phyloP scores from a whole-genome alignment of 2,888 invertebrate species.

The Hesperia comma region DNA sequence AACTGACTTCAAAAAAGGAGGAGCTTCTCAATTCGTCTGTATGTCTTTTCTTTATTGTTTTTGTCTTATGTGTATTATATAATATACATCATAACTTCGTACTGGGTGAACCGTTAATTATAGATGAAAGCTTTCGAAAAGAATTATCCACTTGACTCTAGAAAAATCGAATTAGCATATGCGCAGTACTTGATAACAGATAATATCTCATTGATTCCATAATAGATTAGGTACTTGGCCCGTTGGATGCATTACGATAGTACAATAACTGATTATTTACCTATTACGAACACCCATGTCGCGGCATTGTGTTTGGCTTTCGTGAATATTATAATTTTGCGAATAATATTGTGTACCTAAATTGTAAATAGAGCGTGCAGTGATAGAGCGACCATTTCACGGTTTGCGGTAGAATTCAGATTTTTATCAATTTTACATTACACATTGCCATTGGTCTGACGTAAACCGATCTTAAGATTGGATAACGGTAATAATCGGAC shows the following conservation, averaged over 20 bases:
- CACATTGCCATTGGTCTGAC: constrained; percentile 64
- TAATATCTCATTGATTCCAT: not conserved
- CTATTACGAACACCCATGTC: not conserved
- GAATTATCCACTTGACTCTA: too few relatives aligned
- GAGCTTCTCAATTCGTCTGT: too few relatives aligned
- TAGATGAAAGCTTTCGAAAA: not conserved
- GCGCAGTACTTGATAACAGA: too few relatives aligned
- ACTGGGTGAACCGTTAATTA: too few relatives aligned
- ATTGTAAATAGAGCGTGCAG: constrained; percentile 64
- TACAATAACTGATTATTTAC: not conserved
- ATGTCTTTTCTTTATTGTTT: too few relatives aligned
- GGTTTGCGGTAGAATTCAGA: constrained; percentile 63
- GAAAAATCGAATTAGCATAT: too few relatives aligned
- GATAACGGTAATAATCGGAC: constrained; percentile 67
- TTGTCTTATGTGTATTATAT: too few relatives aligned
- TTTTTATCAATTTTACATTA: constrained; percentile 61
- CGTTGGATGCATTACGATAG: not conserved
- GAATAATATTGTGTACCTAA: constrained; percentile 38
- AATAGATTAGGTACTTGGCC: not conserved
- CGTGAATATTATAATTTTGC: constrained; percentile 36
- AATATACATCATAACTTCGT: too few relatives aligned
- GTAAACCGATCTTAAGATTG: constrained; percentile 62
- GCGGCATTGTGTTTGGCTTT: constrained; percentile 19
- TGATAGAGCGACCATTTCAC: constrained; percentile 58
- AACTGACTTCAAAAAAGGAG: too few relatives aligned